A percentile compares a stretch with the other conserved stretches of the same genome.
These are phyloP conservation scores for Porites cylindrica DNA, from an alignment of 92 coral and sea anemone species.

Conservation along the genomic window DNA sequence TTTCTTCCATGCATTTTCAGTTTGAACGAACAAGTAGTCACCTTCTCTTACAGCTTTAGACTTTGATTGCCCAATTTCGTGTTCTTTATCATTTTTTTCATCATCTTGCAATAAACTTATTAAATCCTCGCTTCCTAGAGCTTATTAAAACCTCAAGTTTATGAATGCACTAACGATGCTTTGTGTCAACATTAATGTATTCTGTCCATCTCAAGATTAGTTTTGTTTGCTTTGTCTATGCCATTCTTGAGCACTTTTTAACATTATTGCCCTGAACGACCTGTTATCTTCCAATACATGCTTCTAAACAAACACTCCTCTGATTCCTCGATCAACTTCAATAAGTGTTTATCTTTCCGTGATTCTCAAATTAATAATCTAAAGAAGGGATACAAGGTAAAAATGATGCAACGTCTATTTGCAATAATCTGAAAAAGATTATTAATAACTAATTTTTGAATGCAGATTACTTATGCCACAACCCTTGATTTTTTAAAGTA, in stretches of 20 bases:
- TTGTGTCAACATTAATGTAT: background rate
- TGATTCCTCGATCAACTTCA: background rate
- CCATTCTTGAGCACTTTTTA: conserved; percentile 4
- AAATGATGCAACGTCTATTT: background rate
- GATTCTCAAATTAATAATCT: background rate
- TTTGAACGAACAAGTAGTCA: background rate
- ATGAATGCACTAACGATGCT: conserved; percentile 3
- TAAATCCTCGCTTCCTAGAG: background rate
- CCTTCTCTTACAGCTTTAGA: background rate
- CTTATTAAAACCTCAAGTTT: background rate
- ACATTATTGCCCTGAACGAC: background rate
- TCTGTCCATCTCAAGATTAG: conserved; percentile 28
- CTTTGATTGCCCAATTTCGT: background rate
- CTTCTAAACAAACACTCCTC: background rate
- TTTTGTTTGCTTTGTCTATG: conserved; percentile 13
- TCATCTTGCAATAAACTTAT: background rate
- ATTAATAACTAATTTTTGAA: conserved; percentile 10
- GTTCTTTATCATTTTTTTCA: background rate
- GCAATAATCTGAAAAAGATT: background rate
- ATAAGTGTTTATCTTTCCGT: background rate
- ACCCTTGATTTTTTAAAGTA: conserved; percentile 13
- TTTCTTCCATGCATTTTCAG: conserved; percentile 36
- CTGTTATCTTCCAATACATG: conserved; percentile 15
- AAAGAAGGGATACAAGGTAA: background rate
- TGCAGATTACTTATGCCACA: conserved; percentile 3